Base-by-base conservation (phyloP, 2,113 vertebrate genomes). In the Gyps fulvus region DNA sequence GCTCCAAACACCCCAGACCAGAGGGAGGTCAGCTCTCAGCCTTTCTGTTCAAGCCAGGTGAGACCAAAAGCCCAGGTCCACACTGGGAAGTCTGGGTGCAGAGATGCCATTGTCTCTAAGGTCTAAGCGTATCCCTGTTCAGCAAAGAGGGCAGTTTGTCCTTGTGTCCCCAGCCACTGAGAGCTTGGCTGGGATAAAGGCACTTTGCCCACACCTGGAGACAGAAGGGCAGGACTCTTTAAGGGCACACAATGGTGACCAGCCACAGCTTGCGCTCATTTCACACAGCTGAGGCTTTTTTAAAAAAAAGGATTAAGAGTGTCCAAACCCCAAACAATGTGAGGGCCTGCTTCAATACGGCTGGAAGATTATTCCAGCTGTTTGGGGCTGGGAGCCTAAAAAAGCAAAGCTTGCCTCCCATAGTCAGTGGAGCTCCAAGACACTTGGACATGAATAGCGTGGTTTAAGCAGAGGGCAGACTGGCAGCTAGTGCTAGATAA, bases 321-420 rank as follows among this genome's bases (percentile, higher is more conserved):
- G 19, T 91, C 73, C 86, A 90, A 96, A 85, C 49, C 20, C 36
- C 1, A 23, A 69, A 66, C 93, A 90, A 90, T 67, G 65, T 50
- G 50, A 87, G 16, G 50, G 10, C 5, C 36, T 0, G 9, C 70
- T 96, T 95, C 93, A 92, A 73, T 87, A 73, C 0, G 0, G 43
- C 77, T 84, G 77, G 84, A 89, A 95, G 95, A 96, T 95, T 88
- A 95, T 94, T 97, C 96, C 95, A 95, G 89, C 96, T 97, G 95
- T 95, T 95, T 91, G 54, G 58, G 69, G 29, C 87, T 7, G 2
- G 40, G 9, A 55, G 54, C 29, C 89, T 97, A 27, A 88, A 87
- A 90, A 94, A 74, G 31, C 4, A 0, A 80, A 87, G 42, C 66
- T 76, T 94, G 89, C 81, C 85, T 96, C 93, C 95, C 18, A 40